A percentile compares a stretch with the other conserved stretches of the same genome.
These are phyloP conservation scores for Melopsittacus undulatus DNA, from an alignment of 2,797 vertebrate genomes.

Conservation along the genomic window DNA sequence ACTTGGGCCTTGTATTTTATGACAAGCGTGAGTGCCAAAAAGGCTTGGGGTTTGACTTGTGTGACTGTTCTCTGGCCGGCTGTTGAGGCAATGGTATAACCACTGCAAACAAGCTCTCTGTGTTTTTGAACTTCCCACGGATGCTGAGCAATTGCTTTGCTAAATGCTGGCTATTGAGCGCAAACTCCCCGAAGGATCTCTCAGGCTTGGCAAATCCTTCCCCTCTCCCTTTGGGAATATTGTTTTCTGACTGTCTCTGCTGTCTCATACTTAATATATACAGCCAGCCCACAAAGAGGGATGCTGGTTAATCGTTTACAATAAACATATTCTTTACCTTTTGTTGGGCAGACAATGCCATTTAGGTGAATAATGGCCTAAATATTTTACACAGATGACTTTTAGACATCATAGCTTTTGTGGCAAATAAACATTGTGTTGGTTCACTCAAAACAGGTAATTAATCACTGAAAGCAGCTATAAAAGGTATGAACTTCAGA, in stretches of 20 bases:
- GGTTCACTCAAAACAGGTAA: background rate
- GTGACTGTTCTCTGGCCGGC: conserved; percentile 44
- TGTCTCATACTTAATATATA: background rate
- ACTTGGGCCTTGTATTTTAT: background rate
- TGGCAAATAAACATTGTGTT: background rate
- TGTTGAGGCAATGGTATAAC: background rate
- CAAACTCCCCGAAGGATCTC: conserved; percentile 13
- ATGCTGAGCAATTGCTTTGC: conserved; percentile 3
- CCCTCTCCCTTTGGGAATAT: conserved; percentile 40
- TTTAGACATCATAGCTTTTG: conserved; percentile 13
- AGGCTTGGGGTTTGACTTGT: conserved; percentile 44
- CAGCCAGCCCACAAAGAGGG: background rate
- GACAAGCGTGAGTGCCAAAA: background rate
- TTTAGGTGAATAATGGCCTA: conserved; percentile 39
- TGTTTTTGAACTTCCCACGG: conserved; percentile 46
- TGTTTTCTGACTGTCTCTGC: conserved; percentile 18
- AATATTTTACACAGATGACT: conserved; percentile 1
- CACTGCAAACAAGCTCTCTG: background rate
- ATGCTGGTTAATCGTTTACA: conserved; percentile 34
- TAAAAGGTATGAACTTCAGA: conserved; percentile 33
- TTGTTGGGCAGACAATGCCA: background rate
- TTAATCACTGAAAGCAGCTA: conserved; percentile 6
- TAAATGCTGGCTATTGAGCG: conserved; percentile 63
- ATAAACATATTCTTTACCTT: conserved; percentile 1
- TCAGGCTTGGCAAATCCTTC: background rate